phyloP scores from a whole-genome alignment of 37 sponge, comb jelly and placozoan species.

The Geodia barretti region DNA sequence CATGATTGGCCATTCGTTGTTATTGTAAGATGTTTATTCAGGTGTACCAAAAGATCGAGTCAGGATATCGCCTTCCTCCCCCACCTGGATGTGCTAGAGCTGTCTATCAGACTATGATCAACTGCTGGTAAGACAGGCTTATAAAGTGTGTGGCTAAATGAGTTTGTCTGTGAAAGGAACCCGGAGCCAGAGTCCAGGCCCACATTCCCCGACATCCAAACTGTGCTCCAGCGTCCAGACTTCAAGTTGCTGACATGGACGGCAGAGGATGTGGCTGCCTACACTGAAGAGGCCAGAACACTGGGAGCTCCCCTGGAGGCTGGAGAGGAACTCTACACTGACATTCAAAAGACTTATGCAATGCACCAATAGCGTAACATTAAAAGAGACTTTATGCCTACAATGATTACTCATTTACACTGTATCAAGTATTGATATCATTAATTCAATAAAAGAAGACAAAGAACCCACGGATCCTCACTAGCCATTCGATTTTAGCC shows the following conservation, averaged over 20 bases:
- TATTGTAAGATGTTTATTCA: background rate
- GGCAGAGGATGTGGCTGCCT: conserved; percentile 10
- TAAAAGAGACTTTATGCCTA: too few species aligned
- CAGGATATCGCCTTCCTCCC: conserved; percentile 2
- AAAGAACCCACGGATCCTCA: too few species aligned
- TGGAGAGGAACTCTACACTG: conserved; percentile 8
- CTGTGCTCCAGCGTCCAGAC: conserved; percentile 20
- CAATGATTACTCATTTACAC: too few species aligned
- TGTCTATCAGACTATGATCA: background rate
- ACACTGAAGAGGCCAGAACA: conserved; percentile 13
- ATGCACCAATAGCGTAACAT: too few species aligned
- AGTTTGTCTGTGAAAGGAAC: background rate
- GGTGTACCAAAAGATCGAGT: conserved; percentile 18
- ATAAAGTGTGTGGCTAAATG: too few species aligned
- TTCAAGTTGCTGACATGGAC: conserved; percentile 22
- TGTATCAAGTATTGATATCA: too few species aligned
- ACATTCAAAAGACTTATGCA: conserved; percentile 15
- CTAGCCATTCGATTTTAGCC: too few species aligned
- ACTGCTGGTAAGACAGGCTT: conserved; percentile 10
- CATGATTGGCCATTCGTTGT: too few species aligned
- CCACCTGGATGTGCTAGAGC: conserved; percentile 19
- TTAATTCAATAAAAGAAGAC: too few species aligned
- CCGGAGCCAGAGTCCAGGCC: conserved; percentile 20
- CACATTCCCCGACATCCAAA: background rate
- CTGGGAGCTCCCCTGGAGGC: conserved; percentile 22